phyloP scores from a whole-genome alignment of 2,113 vertebrate species.

The Romanogobio albipinnatus region DNA sequence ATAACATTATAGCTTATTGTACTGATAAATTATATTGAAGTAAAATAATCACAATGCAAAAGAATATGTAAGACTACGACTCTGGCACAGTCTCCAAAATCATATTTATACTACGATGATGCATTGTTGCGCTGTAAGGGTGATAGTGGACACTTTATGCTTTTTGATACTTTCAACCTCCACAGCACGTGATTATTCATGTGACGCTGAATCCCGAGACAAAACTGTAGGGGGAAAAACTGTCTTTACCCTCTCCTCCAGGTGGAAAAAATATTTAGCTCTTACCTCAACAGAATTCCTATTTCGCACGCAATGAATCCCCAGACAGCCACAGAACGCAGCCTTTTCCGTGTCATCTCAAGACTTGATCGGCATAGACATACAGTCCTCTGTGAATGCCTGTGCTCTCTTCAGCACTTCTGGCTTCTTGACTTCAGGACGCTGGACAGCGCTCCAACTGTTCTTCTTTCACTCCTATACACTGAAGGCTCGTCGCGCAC shows the following conservation, averaged over 20 bases:
- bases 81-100: background rate
- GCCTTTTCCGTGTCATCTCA: conserved; percentile 58
- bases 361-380: conserved; percentile 34
- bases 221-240: too few species aligned
- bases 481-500: conserved; percentile 29
- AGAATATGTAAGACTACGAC: background rate
- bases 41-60: background rate
- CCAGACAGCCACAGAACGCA: conserved; percentile 57
- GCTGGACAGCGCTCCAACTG: conserved; percentile 61
- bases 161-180: background rate
- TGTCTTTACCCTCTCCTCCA: background rate
- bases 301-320: conserved; percentile 63
- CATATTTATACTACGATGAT: background rate
- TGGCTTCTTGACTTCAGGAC: conserved; percentile 59
- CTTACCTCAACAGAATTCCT: conserved; percentile 64
- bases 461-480: conserved; percentile 42
- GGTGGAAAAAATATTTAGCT: background rate
- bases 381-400: conserved; percentile 27
- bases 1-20: background rate
- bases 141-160: background rate
- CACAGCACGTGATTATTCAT: background rate
- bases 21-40: background rate
- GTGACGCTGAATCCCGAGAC: background rate
- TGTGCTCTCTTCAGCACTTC: conserved; percentile 44
- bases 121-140: background rate